A percentile compares a stretch with the other conserved stretches of the same genome.
phyloP scores from a whole-genome alignment of 2,113 vertebrate genomes.

The Cebidichthys violaceus region DNA sequence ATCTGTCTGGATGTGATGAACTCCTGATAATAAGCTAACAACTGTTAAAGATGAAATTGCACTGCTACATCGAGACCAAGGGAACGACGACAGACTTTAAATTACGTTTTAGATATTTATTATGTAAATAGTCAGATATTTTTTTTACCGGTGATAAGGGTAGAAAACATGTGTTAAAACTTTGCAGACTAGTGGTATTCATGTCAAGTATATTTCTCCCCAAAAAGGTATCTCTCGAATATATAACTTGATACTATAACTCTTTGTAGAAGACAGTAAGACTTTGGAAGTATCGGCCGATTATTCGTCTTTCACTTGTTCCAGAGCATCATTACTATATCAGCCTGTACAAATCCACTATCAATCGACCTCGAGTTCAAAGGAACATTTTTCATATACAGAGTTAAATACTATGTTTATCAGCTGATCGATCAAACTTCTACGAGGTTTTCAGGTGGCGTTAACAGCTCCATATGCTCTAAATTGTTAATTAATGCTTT shows the following conservation, averaged over 20 bases:
- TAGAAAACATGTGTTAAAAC: too few relatives aligned
- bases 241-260: background rate
- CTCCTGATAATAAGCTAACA: too few relatives aligned
- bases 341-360: too few relatives aligned
- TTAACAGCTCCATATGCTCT: slow-evolving; percentile 18
- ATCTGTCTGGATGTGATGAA: too few relatives aligned
- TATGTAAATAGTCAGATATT: too few relatives aligned
- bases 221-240: background rate
- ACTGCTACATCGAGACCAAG: too few relatives aligned
- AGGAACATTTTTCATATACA: background rate
- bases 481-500: slow-evolving; percentile 31
- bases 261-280: background rate
- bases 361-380: too few relatives aligned
- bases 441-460: background rate
- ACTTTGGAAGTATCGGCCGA: background rate
- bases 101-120: too few relatives aligned
- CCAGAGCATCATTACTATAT: too few relatives aligned
- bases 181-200: background rate
- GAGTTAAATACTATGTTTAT: background rate
- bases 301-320: background rate
- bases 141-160: too few relatives aligned
- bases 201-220: background rate
- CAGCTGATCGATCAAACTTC: background rate
- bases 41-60: too few relatives aligned
- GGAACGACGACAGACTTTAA: too few relatives aligned